Evolutionary conservation across 2,113 vertebrate species (phyloP).

Genomic region (Lynx canadensis): DNA sequence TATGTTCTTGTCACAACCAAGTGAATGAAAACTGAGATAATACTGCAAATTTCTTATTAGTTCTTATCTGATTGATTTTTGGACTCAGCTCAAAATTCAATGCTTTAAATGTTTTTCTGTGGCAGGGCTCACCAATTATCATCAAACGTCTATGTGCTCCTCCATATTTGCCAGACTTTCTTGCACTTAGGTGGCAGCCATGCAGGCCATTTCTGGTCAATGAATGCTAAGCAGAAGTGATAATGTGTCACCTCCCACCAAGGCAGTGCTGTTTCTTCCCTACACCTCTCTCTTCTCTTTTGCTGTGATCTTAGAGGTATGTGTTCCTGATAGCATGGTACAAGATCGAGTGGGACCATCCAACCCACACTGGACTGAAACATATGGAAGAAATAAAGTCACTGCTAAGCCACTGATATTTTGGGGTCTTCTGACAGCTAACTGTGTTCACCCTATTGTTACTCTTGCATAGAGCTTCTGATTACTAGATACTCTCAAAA

Average conservation of each 20-base stretch:
- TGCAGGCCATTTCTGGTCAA: neutral
- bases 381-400: neutral
- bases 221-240: neutral
- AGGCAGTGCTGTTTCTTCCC: neutral
- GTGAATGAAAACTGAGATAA: neutral
- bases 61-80: neutral
- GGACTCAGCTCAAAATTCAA: conserved; percentile 9
- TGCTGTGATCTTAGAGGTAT: neutral
- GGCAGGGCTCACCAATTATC: neutral
- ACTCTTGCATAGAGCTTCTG: neutral
- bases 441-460: neutral
- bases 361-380: neutral
- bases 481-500: neutral
- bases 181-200: neutral
- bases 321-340: too few species aligned
- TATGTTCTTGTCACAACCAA: neutral
- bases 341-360: neutral
- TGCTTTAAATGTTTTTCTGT: neutral
- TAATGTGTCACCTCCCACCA: neutral
- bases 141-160: neutral
- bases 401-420: neutral
- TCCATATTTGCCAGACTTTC: neutral
- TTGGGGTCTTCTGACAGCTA: neutral
- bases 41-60: neutral
- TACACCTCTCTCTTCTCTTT: neutral